Conservation (phyloP, 1,140 invertebrate species). For the Zaprionus vittiger region DNA sequence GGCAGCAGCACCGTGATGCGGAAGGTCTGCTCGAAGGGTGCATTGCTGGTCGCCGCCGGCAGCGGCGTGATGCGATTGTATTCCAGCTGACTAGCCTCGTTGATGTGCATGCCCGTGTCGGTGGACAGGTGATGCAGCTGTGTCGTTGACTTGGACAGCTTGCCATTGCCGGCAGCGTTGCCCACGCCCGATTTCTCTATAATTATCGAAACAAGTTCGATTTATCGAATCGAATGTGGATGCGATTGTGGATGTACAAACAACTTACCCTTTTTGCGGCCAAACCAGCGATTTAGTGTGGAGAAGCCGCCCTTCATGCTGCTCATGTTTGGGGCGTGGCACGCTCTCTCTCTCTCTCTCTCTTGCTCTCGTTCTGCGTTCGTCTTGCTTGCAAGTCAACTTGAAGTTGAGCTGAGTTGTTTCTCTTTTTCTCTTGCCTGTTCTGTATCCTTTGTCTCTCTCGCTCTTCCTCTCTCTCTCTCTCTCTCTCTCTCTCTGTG, state of each 20-base stretch:
- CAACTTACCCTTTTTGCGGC: slow-evolving; percentile 79
- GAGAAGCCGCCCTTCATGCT: slow-evolving; percentile 83
- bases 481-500: not conserved
- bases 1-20: slow-evolving; percentile 90
- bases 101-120: slow-evolving; percentile 70
- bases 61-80: slow-evolving; percentile 83
- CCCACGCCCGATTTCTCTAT: slow-evolving; percentile 61
- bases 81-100: slow-evolving; percentile 83
- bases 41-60: slow-evolving; percentile 80
- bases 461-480: slow-evolving; percentile 7
- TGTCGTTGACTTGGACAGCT: slow-evolving; percentile 81
- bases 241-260: not conserved
- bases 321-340: slow-evolving; percentile 75
- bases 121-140: slow-evolving; percentile 76
- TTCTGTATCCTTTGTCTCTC: not conserved
- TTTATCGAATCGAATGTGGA: not conserved
- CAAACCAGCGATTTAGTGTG: slow-evolving; percentile 83
- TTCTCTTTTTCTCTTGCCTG: not conserved
- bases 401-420: slow-evolving; percentile 7
- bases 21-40: slow-evolving; percentile 84
- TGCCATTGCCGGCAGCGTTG: slow-evolving; percentile 64
- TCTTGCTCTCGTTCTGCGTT: slow-evolving; percentile 3
- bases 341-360: slow-evolving; percentile 16
- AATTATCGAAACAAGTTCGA: slow-evolving; percentile 1
- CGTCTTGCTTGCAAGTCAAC: not conserved